A percentile compares a stretch with the other conserved stretches of the same genome.
These are phyloP conservation scores for Leucophora obtusa DNA, from an alignment of 2,888 invertebrate genomes.

Conservation along the genomic window DNA sequence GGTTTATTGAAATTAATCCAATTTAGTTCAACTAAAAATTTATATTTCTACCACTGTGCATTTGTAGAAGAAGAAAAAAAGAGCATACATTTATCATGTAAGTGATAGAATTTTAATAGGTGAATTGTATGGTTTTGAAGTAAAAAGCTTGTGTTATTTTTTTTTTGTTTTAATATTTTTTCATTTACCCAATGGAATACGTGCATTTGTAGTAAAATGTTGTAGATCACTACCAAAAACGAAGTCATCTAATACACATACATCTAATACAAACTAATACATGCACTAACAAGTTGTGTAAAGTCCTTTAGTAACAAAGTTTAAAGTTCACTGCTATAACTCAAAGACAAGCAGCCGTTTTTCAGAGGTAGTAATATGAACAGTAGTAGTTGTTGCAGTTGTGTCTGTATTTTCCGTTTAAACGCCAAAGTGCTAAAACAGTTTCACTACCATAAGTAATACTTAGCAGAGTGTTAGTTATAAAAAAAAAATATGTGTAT, in stretches of 20 bases:
- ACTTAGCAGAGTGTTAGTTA: constrained; percentile 31
- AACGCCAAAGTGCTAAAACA: constrained; percentile 50
- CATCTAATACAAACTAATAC: neutral
- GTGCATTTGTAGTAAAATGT: constrained; percentile 27
- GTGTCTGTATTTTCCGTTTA: constrained; percentile 21
- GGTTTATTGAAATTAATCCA: no score
- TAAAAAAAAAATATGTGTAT: constrained; percentile 9
- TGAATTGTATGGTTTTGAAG: constrained; percentile 40
- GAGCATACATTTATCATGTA: constrained; percentile 19
- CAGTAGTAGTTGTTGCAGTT: neutral
- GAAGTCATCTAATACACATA: neutral
- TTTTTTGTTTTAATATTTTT: neutral
- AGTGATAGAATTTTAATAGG: constrained; percentile 45
- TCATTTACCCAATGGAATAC: constrained; percentile 11
- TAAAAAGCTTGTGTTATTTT: constrained; percentile 6
- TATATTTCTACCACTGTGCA: neutral
- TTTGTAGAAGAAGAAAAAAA: neutral
- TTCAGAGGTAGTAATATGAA: constrained; percentile 4
- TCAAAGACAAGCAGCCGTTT: constrained; percentile 55
- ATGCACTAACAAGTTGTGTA: constrained; percentile 5
- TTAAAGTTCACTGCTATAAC: constrained; percentile 54
- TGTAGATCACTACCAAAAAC: constrained; percentile 29
- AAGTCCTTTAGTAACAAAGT: constrained; percentile 47
- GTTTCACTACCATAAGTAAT: constrained; percentile 50
- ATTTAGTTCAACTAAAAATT: no score